These are phyloP conservation scores for Rhincodon typus DNA, from an alignment of 2,797 vertebrate genomes.

Conservation along the genomic window DNA sequence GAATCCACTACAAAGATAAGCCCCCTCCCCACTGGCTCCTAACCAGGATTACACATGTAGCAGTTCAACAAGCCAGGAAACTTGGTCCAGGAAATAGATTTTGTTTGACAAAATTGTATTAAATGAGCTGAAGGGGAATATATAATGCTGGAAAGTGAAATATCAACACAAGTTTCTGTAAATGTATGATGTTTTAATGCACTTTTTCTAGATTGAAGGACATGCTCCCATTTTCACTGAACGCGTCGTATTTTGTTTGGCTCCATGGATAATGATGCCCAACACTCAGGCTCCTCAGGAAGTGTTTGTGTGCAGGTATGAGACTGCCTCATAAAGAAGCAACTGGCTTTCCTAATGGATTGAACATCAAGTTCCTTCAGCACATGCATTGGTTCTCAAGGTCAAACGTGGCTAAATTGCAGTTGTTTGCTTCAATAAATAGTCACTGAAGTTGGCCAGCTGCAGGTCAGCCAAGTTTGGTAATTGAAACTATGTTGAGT, in stretches of 20 bases:
- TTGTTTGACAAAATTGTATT: background rate
- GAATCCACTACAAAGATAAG: background rate
- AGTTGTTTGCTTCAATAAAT: background rate
- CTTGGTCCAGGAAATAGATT: background rate
- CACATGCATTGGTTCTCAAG: background rate
- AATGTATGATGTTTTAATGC: background rate
- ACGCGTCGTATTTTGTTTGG: slow-evolving; percentile 68
- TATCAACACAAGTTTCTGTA: background rate
- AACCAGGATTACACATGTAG: background rate
- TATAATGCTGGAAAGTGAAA: background rate
- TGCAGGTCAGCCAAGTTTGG: background rate
- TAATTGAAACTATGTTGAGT: no score
- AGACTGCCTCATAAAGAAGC: background rate
- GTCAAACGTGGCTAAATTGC: background rate
- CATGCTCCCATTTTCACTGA: slow-evolving; percentile 78
- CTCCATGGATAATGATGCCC: slow-evolving; percentile 93
- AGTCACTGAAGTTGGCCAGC: background rate
- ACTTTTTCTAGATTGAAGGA: slow-evolving; percentile 55
- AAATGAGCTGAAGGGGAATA: background rate
- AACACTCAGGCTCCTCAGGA: slow-evolving; percentile 75
- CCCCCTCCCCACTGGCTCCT: background rate
- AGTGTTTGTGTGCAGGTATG: slow-evolving; percentile 81
- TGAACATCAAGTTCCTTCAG: rapidly evolving
- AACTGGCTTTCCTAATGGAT: background rate
- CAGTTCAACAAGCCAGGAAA: background rate